These are phyloP conservation scores for Synchiropus splendidus DNA, from an alignment of 2,113 vertebrate genomes.

Conservation along the genomic window DNA sequence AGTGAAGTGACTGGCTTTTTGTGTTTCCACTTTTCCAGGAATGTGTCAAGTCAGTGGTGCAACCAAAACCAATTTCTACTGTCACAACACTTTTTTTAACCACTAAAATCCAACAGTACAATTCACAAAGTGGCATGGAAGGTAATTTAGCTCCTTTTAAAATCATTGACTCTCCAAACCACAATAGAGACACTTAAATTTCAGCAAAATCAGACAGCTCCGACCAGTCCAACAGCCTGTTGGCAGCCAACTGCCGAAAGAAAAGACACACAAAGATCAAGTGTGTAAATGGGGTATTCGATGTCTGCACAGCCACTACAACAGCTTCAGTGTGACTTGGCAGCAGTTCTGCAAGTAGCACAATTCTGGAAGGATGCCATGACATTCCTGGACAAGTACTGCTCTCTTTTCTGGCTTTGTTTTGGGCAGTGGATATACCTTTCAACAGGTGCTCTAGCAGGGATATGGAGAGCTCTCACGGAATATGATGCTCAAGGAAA, in stretches of 20 bases:
- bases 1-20: too few species aligned
- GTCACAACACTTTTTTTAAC: too few species aligned
- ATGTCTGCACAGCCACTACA: conserved; percentile 53
- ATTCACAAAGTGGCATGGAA: conserved; percentile 11
- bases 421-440: conserved; percentile 24
- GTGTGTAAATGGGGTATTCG: conserved; percentile 50
- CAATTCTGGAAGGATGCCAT: conserved; percentile 44
- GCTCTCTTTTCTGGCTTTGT: conserved; percentile 37
- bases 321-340: conserved; percentile 49
- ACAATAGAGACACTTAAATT: conserved; percentile 24
- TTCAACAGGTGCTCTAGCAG: conserved; percentile 35
- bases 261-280: conserved; percentile 54
- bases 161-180: conserved; percentile 2
- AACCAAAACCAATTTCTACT: too few species aligned
- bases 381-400: conserved; percentile 41
- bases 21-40: too few species aligned
- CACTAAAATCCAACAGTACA: not conserved
- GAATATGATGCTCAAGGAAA: conserved; percentile 21
- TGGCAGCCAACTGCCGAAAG: conserved; percentile 49
- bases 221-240: conserved; percentile 28
- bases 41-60: too few species aligned
- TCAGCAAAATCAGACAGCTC: conserved; percentile 20
- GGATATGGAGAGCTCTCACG: conserved; percentile 17
- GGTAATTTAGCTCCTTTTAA: conserved; percentile 7
- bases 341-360: conserved; percentile 28